Conservation (phyloP, 2,888 invertebrate genomes). For the Hydriomena furcata region DNA sequence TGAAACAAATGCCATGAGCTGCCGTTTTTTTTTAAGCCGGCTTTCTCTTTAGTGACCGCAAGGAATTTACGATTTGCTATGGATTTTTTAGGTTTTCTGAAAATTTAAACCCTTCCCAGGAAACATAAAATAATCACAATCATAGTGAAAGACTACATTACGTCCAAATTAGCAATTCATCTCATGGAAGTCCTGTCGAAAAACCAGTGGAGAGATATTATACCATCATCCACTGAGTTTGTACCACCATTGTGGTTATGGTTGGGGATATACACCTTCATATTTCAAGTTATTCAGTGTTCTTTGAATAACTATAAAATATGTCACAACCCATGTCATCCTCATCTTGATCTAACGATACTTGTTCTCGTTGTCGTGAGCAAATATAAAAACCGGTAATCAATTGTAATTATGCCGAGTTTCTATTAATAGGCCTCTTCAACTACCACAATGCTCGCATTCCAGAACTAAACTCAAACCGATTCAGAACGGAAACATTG, state of each 20-base stretch:
- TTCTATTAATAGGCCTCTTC: neutral
- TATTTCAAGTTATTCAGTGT: no score
- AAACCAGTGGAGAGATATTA: neutral
- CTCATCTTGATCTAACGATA: conserved; percentile 10
- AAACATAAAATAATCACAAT: no score
- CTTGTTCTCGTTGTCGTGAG: conserved; percentile 13
- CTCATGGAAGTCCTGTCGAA: neutral
- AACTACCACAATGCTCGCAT: neutral
- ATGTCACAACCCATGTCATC: neutral
- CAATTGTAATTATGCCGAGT: neutral
- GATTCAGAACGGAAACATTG: no score
- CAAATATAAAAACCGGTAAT: conserved; percentile 11
- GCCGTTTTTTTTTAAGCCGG: neutral
- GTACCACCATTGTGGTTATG: neutral
- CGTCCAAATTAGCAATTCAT: neutral
- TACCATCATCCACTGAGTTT: neutral
- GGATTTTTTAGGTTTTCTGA: neutral
- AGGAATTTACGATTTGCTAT: no score
- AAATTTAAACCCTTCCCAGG: neutral
- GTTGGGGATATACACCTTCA: neutral
- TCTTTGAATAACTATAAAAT: neutral
- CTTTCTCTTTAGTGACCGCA: neutral
- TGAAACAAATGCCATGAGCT: neutral
- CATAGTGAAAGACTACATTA: no score
- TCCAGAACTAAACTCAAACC: neutral